A percentile compares a stretch with the other conserved stretches of the same genome.
Conservation (phyloP, 1,140 invertebrate genomes). For the Brachionus rubens region DNA sequence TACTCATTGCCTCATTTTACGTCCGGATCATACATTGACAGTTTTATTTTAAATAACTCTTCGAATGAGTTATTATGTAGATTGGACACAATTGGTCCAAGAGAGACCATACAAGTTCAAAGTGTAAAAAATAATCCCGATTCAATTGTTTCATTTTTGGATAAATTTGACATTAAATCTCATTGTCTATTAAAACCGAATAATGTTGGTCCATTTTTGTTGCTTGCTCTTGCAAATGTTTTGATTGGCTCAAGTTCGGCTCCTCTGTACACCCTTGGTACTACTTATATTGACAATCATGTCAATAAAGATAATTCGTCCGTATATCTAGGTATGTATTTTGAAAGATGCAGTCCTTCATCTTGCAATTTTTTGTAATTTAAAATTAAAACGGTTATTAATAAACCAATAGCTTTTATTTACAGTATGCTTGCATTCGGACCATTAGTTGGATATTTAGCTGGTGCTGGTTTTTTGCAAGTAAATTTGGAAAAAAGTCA, state of each 20-base stretch:
- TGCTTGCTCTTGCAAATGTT: constrained; percentile 63
- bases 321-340: constrained; percentile 61
- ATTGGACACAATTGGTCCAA: not conserved
- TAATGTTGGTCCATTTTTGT: constrained; percentile 61
- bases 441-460: constrained; percentile 63
- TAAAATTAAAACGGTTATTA: constrained; percentile 47
- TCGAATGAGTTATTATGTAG: constrained; percentile 51
- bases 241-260: constrained; percentile 64
- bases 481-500: constrained; percentile 63
- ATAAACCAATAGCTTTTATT: constrained; percentile 61
- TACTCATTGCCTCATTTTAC: constrained; percentile 69
- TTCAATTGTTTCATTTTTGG: constrained; percentile 51
- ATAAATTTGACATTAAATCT: constrained; percentile 51
- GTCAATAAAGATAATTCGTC: constrained; percentile 63
- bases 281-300: constrained; percentile 65
- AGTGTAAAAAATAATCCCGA: not conserved
- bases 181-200: constrained; percentile 47
- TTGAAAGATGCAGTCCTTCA: no score
- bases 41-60: constrained; percentile 59
- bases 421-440: constrained; percentile 65
- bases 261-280: constrained; percentile 64
- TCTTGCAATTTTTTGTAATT: no score
- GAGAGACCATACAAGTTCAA: not conserved
- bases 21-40: constrained; percentile 57
- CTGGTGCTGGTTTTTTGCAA: constrained; percentile 63